Evolutionary conservation across 35 echinoderm and acorn worm genomes (phyloP), one percentile per base, ranked within the genome.

Genomic region (Lytechinus pictus): DNA sequence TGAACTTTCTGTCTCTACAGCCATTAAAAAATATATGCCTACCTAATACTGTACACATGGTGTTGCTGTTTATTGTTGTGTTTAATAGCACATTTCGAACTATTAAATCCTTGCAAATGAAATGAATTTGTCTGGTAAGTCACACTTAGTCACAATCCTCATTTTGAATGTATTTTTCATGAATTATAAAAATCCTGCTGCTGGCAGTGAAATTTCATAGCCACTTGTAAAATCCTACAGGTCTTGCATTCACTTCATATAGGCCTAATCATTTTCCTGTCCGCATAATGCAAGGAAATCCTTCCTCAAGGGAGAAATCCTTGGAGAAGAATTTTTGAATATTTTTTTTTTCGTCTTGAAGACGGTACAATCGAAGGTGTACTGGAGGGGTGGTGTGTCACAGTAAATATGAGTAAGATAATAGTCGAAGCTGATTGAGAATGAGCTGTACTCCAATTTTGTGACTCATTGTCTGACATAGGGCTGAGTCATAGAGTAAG

Each of bases 381-480:
- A 79, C 66, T 79, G 66, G 66, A 79, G 66, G 14, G 66, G 16
- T 24, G 66, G 19, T 90, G 88, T 90, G 88, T 90, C 88, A 90
- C 16, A 13, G 88, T 54, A 90, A 90, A 90, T 90, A 90, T 52
- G 88, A 52, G 88, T 33, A 90, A 90, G 88, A 90, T 90, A 54
- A 54, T 90, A 54, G 88, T 52, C 52, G 88, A 44, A 54, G 88
- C 29, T 90, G 88, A 90, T 90, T 90, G 88, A 79, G 88, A 90
- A 90, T 90, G 88, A 90, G 88, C 29, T 90, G 88, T 90, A 90
- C 88, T 52, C 88, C 16, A 79, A 52, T 90, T 90, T 54, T 90
- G 88, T 90, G 88, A 90, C 88, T 90, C 88, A 90, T 90, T 90
- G 88, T 90, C 88, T 90, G 29, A 44, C 28, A 90, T 90, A 44